Conservation (phyloP, 37 sponge, comb jelly and placozoan species). For the Dysidea cf. avara region DNA sequence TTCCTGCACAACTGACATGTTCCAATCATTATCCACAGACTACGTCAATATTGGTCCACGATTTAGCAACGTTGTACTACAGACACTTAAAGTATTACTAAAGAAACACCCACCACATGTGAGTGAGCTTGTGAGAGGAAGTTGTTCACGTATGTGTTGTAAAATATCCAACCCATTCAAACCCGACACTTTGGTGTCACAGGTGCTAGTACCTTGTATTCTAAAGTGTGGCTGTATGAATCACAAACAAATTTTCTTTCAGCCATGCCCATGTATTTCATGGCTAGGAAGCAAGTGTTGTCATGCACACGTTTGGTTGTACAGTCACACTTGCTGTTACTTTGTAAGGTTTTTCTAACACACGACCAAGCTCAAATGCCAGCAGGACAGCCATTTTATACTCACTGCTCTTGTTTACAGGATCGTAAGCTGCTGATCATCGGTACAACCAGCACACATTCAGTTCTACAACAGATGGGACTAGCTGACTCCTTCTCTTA, state of each 20-base stretch:
- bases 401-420: too few species aligned
- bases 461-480: conserved; percentile 46
- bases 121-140: too few species aligned
- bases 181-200: neutral
- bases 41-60: conserved; percentile 90
- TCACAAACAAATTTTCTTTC: too few species aligned
- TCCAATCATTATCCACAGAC: conserved; percentile 31
- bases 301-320: too few species aligned
- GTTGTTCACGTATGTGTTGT: conserved; percentile 1
- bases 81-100: conserved; percentile 74
- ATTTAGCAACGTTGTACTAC: conserved; percentile 85
- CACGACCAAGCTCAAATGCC: too few species aligned
- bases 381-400: too few species aligned
- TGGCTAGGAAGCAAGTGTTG: too few species aligned
- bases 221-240: too few species aligned
- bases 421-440: conserved; percentile 72
- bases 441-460: conserved; percentile 69
- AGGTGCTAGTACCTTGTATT: too few species aligned
- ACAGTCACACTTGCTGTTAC: too few species aligned
- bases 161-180: neutral
- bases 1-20: neutral
- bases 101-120: conserved; percentile 71
- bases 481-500: conserved; percentile 48
- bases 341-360: too few species aligned
- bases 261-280: too few species aligned